Conservation (phyloP, 1,140 invertebrate genomes). For the Rhizoglyphus robini region DNA sequence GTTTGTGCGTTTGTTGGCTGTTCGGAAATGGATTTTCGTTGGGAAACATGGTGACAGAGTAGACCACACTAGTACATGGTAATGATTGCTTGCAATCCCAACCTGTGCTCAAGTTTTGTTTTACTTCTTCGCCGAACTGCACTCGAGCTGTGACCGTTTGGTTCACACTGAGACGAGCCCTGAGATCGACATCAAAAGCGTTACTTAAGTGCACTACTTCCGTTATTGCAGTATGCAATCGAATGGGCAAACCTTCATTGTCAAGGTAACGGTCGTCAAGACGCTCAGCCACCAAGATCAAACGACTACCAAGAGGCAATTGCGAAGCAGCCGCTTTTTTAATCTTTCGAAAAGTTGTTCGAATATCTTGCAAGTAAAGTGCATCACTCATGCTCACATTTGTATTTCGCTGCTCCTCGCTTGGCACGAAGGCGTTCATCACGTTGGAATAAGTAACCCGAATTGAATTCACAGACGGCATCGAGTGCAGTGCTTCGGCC, state of each 20-base stretch:
- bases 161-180: background rate
- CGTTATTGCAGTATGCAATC: slow-evolving; percentile 10
- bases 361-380: background rate
- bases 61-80: slow-evolving; percentile 24
- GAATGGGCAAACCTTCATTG: background rate
- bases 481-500: slow-evolving; percentile 1
- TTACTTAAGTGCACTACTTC: slow-evolving; percentile 8
- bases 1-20: background rate
- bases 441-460: slow-evolving; percentile 9
- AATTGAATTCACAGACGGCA: slow-evolving; percentile 8
- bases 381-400: background rate
- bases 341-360: slow-evolving; percentile 8
- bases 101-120: background rate
- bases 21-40: slow-evolving; percentile 20
- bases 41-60: slow-evolving; percentile 24
- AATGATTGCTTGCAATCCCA: slow-evolving; percentile 8
- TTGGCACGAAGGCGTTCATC: slow-evolving; percentile 15
- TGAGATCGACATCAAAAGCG: background rate
- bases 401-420: background rate
- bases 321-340: slow-evolving; percentile 10
- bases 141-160: background rate
- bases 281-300: background rate
- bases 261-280: background rate
- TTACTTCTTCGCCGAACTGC: slow-evolving; percentile 5
- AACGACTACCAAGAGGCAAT: slow-evolving; percentile 10